Evolutionary conservation across 2,113 vertebrate genomes (phyloP), one percentile per base, ranked within the genome.

Genomic region (Ammodramus savannarum): DNA sequence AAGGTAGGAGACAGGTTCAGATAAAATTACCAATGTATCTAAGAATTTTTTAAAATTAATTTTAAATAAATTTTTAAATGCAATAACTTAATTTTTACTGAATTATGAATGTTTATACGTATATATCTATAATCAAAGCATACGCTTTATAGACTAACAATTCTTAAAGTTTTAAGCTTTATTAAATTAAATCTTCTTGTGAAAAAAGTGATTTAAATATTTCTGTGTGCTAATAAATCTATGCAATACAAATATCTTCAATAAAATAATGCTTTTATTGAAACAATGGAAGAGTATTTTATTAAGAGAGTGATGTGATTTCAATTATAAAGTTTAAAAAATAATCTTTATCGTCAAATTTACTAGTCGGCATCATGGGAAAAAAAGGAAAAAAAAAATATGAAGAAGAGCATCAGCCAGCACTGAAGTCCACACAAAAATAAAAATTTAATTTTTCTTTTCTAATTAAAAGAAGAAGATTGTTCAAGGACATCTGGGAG

Each of bases 391-490:
- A 75, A 57, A 12, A 75, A 57, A 57, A 52, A 17, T 1, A 1
- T 6, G 21, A 22, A 6, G 85, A 61, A 14, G 1, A 29, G 27
- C 11, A 58, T 69, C 20, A 81, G 15, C 6, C 10, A 81, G 49
- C 0, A 1, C 4, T 57, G n/a, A 89, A 90, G 22, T 57, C 31
- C 27, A 76, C 11, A 63, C 7, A 85, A 10, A 85, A 84, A 68
- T n/a, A 46, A 77, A 83, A 7, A 78, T 49, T n/a, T 82, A 66
- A 11, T 59, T 84, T 91, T 80, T 66, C 11, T 54, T 88, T 68
- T 84, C 65, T 90, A 81, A 96, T 89, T 95, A 71, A 82, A 94
- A 95, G 41, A 8, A 90, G 25, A 89, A 78, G 34, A 59, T 62
- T 71, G 13, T 72, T 89, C 72, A 74, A 51, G 29, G 63, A 84